Evolutionary conservation across 1,140 invertebrate genomes (phyloP), one percentile per base, ranked within the genome.

Genomic region (Drosophila murphyi): DNA sequence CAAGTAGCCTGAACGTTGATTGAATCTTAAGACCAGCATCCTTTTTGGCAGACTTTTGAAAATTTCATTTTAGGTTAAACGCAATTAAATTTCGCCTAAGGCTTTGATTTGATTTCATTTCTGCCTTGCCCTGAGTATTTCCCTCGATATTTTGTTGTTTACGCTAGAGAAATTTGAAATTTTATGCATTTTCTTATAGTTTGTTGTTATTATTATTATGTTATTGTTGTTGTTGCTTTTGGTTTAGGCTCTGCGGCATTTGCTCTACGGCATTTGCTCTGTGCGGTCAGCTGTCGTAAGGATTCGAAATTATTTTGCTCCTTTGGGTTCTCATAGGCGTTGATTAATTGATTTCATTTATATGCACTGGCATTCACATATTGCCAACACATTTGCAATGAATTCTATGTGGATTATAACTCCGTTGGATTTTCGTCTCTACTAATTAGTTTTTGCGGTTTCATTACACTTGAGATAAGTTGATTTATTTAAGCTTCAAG

Each of bases 61-160:
- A 87, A 88, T 82, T 88, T 88, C 79, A 88, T 88, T 88, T 88
- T 59, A 76, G 83, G 83, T 88, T 88, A 88, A 88, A 88, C 83
- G 80, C 83, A 88, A 88, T 88, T 88, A 88, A 88, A 88, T 88
- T 88, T 88, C 71, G 80, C 83, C 80, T 63, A 47, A 60, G 68
- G 83, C 73, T 47, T 69, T 82, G 82, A 82, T 87, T 87, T 88
- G 64, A 82, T 87, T 74, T 87, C 57, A 74, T 45, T 56, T 47
- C 34, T 20, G 35, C 37, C 48, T 51, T 20, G 20, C 20, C 20
- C 20, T 20, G 20, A 1, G 20, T 20, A 20, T 20, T 20, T 20
- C 20, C 35, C 39, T 50, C 47, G 29, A 48, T 51, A 20, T 54
- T 47, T 73, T 72, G 45, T 72, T 76, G 72, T 83, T 83, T 83